A percentile compares a stretch with the other conserved stretches of the same genome.
phyloP scores from a whole-genome alignment of 2,888 invertebrate genomes.

The Calameuta idolon region DNA sequence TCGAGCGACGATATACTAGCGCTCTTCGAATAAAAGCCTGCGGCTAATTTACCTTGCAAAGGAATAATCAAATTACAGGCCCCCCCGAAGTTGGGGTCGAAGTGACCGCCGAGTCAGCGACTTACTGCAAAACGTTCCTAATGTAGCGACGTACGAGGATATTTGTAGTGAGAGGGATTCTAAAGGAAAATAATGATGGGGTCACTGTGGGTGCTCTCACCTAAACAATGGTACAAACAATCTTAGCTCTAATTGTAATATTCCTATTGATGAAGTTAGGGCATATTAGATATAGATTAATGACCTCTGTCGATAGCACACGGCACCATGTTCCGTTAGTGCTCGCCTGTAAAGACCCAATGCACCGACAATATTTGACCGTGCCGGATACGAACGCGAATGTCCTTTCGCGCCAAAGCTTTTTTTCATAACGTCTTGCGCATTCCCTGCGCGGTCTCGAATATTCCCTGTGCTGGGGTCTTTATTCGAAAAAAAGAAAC shows the following conservation, averaged over 20 bases:
- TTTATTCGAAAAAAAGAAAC: conserved; percentile 39
- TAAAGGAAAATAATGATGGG: conserved; percentile 33
- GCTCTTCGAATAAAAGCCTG: conserved; percentile 75
- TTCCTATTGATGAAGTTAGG: conserved; percentile 57
- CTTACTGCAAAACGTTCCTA: conserved; percentile 35
- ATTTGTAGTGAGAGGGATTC: conserved; percentile 31
- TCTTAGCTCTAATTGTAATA: conserved; percentile 64
- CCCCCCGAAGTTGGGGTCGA: conserved; percentile 25
- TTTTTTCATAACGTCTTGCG: background rate
- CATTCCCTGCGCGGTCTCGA: background rate
- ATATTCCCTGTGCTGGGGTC: conserved; percentile 42
- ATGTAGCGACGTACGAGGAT: conserved; percentile 38
- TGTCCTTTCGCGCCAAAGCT: background rate
- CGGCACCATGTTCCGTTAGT: conserved; percentile 20
- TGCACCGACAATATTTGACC: conserved; percentile 33
- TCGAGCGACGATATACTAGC: conserved; percentile 82
- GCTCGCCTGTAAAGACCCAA: conserved; percentile 44
- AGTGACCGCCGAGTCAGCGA: conserved; percentile 28
- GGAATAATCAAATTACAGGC: conserved; percentile 33
- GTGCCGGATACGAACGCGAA: background rate
- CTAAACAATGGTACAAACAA: conserved; percentile 65
- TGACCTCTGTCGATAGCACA: conserved; percentile 22
- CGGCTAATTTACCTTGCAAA: conserved; percentile 23
- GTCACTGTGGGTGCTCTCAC: conserved; percentile 58
- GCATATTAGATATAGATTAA: conserved; percentile 40